phyloP scores from a whole-genome alignment of 2,113 vertebrate species.

The Rhodinocichla rosea region DNA sequence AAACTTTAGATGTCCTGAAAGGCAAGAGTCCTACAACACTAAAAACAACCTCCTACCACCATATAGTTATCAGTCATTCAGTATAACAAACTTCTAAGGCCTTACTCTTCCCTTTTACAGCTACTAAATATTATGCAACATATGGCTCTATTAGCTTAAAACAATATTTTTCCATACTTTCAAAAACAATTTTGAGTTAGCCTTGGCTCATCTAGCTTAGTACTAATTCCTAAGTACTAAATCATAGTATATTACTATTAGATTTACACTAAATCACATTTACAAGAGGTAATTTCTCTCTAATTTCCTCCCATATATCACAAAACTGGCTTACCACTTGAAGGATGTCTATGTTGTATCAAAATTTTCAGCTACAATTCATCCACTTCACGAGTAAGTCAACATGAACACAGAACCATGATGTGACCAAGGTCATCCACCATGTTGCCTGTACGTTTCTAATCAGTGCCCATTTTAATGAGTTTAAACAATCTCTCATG shows the following conservation, averaged over 20 bases:
- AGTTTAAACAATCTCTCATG: neutral
- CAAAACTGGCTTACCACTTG: neutral
- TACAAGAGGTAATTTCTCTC: neutral
- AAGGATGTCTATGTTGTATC: neutral
- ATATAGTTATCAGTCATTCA: neutral
- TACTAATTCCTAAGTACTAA: neutral
- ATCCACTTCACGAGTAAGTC: neutral
- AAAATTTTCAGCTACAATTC: neutral
- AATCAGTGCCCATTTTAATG: fast-evolving
- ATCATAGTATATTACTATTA: neutral
- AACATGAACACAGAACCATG: neutral
- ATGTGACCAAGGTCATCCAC: neutral
- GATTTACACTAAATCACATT: neutral
- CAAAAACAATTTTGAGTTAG: neutral
- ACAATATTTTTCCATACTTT: neutral
- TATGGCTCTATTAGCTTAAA: neutral
- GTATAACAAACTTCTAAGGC: neutral
- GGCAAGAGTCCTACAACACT: neutral
- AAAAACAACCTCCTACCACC: neutral
- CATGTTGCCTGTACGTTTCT: neutral
- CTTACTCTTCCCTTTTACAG: neutral
- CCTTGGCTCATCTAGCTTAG: neutral
- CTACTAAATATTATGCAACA: neutral
- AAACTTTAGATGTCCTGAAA: neutral
- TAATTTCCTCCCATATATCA: neutral